Conservation (phyloP, 2,888 invertebrate species). For the Hipparchia semele region DNA sequence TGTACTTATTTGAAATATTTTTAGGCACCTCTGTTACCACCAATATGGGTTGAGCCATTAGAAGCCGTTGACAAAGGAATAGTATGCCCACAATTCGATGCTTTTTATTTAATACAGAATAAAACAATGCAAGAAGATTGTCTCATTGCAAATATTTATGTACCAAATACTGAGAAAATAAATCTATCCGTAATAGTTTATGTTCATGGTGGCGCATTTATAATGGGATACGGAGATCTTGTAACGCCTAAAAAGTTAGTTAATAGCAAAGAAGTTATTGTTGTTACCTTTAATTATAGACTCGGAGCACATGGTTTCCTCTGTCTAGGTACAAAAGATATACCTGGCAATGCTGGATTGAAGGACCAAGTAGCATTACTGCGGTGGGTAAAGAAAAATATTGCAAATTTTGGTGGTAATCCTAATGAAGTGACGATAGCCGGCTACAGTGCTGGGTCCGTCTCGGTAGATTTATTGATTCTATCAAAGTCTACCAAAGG, state of each 20-base stretch:
- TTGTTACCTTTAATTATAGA: constrained; percentile 59
- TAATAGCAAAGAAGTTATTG: constrained; percentile 48
- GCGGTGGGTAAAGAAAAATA: constrained; percentile 52
- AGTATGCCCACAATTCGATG: constrained; percentile 38
- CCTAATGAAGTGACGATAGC: constrained; percentile 52
- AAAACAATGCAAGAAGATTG: constrained; percentile 45
- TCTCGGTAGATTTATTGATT: constrained; percentile 45
- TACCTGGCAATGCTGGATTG: constrained; percentile 52
- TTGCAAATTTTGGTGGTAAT: constrained; percentile 50
- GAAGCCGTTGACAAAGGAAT: constrained; percentile 45
- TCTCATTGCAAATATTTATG: constrained; percentile 47
- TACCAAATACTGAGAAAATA: constrained; percentile 44
- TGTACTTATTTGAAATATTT: constrained; percentile 4
- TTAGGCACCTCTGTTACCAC: constrained; percentile 53
- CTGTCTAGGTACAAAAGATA: constrained; percentile 46
- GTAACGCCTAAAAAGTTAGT: constrained; percentile 49
- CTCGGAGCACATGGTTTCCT: constrained; percentile 49
- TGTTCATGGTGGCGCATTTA: constrained; percentile 70
- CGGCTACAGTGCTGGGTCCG: constrained; percentile 50
- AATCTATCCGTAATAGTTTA: constrained; percentile 61
- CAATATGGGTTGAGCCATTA: constrained; percentile 44
- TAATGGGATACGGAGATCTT: constrained; percentile 55
- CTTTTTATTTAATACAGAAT: constrained; percentile 20
- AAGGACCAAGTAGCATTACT: constrained; percentile 51
- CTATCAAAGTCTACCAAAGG: constrained; percentile 45